Percentiles rank a stretch among this genome's conserved stretches.
phyloP scores from a whole-genome alignment of 2,888 invertebrate genomes.

The Ecliptopera silaceata region DNA sequence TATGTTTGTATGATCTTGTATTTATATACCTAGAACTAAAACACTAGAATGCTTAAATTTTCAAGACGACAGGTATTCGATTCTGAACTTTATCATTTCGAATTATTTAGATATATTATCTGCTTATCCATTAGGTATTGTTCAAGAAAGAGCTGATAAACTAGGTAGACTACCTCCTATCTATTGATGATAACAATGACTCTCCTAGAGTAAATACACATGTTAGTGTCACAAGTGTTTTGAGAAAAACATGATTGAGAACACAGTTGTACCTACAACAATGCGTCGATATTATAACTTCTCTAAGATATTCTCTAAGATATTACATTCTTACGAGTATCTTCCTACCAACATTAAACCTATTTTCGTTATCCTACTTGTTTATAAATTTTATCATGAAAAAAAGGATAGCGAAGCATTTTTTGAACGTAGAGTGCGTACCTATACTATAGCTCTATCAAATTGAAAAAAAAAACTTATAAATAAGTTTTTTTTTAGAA shows the following conservation, averaged over 20 bases:
- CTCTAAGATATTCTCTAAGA: too few species aligned
- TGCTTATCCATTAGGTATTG: background rate
- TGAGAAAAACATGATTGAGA: background rate
- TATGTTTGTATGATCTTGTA: background rate
- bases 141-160: constrained; percentile 5
- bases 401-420: too few species aligned
- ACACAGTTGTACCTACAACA: background rate
- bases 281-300: too few species aligned
- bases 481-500: too few species aligned
- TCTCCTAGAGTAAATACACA: constrained; percentile 6
- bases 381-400: too few species aligned
- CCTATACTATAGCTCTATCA: too few species aligned
- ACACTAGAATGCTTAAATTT: too few species aligned
- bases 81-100: background rate
- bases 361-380: too few species aligned
- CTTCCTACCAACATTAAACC: too few species aligned
- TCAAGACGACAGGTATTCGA: background rate
- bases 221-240: constrained; percentile 2
- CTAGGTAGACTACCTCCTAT: background rate
- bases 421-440: too few species aligned
- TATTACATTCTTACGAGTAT: background rate
- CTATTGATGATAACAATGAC: constrained; percentile 14
- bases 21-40: background rate
- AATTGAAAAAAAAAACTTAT: too few species aligned
- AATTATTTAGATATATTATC: constrained; percentile 4